Evolutionary conservation across 2,888 invertebrate species (phyloP), one percentile per base, ranked within the genome.

Genomic region (Amblyjoppa proteus): DNA sequence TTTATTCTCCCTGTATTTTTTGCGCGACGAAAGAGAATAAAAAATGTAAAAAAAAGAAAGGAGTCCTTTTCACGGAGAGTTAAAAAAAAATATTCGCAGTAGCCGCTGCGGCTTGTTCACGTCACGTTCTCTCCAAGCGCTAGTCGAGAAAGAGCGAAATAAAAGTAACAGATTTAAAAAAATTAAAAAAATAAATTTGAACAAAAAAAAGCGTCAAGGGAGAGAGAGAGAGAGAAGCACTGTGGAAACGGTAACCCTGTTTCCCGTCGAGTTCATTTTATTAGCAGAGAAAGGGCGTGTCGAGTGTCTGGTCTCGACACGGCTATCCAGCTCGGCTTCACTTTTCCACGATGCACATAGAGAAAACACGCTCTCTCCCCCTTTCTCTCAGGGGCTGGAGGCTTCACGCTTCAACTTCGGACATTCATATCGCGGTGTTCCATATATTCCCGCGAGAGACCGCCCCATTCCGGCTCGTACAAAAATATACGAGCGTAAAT

Each of bases 241-340:
- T 51, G 58, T 71, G 34, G 79, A 64, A 74, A 41, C 41, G 68
- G 68, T 76, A 77, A 61, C 34, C 61, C 49, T 70, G 41, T 79
- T 70, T 70, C 70, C 49, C 71, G 79, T 71, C 51, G 79, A 79
- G 70, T 64, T 79, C 45, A 79, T 79, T 79, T 79, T 79, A 79
- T 79, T 79, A 79, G 79, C 79, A 71, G 70, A 70, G 70, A 79
- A 61, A 79, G 34, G 79, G 79, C 70, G 70, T 79, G 70, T 79
- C 79, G 79, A 71, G 79, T 70, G 58, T 79, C 58, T 79, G 77
- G 70, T 61, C 71, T 71, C 71, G 49, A 49, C 61, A 49, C 34
- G 45, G 13, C 74, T 74, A 74, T 38, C 45, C 74, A 61, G 25
- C 41, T 28, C 66, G 66, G 66, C 66, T 76, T 53, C 76, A 34